Conservation (phyloP, 2,888 invertebrate species). For the Branchellion lobata region DNA sequence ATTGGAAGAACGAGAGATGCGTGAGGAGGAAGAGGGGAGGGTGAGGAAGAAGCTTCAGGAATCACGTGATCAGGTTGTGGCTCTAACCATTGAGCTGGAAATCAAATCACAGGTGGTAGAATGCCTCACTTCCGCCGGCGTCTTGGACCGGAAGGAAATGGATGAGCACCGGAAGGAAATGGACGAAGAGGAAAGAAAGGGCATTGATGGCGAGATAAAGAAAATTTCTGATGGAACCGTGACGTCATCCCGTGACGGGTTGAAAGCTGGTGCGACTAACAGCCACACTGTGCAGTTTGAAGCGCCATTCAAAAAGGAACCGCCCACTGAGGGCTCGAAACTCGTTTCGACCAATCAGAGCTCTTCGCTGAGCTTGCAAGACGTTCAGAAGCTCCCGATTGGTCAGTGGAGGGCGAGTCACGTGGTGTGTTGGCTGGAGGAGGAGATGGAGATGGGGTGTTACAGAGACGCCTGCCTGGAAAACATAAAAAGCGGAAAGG, state of each 20-base stretch:
- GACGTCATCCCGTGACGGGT: background rate
- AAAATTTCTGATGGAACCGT: background rate
- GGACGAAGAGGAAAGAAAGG: background rate
- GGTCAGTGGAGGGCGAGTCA: slow-evolving; percentile 88
- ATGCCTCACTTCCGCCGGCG: background rate
- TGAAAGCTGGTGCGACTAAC: background rate
- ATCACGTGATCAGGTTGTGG: slow-evolving; percentile 82
- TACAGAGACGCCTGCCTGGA: slow-evolving; percentile 85
- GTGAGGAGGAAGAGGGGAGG: background rate
- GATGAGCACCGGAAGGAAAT: background rate
- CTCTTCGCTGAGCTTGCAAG: slow-evolving; percentile 70
- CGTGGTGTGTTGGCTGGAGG: slow-evolving; percentile 89
- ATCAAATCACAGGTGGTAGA: slow-evolving; percentile 60
- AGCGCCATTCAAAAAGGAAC: too few species aligned
- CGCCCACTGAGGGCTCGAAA: slow-evolving; percentile 52
- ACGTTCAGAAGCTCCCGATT: slow-evolving; percentile 77
- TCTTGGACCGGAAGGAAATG: background rate
- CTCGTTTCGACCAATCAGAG: slow-evolving; percentile 59
- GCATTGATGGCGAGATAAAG: too few species aligned
- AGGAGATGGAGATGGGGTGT: slow-evolving; percentile 89
- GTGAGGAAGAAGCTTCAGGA: slow-evolving; percentile 68
- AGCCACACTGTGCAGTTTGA: background rate
- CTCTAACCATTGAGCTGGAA: slow-evolving; percentile 82
- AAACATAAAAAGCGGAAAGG: slow-evolving; percentile 93
- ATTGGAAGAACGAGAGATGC: background rate